phyloP scores from a whole-genome alignment of 2,888 invertebrate species.

The Nesidiocoris tenuis region DNA sequence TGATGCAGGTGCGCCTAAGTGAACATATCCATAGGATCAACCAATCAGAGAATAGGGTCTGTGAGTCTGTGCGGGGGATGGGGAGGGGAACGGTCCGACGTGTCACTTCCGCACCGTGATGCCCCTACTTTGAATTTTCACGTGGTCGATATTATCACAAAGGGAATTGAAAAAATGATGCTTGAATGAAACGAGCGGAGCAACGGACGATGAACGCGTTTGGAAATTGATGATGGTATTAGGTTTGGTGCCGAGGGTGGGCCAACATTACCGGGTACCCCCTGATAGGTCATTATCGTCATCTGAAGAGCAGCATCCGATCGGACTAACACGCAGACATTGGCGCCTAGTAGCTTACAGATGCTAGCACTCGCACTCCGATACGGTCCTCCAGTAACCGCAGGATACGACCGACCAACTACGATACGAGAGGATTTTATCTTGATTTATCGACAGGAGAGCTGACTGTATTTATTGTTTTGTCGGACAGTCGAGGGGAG shows the following conservation, averaged over 20 bases:
- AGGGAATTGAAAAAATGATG: background rate
- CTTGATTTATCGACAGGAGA: conserved; percentile 40
- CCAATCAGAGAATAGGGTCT: no score
- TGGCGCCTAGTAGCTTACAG: background rate
- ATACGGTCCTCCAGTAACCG: background rate
- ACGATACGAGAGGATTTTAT: background rate
- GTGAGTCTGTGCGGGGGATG: no score
- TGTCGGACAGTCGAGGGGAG: conserved; percentile 8
- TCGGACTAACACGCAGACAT: background rate
- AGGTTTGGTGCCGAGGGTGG: background rate
- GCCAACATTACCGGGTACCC: conserved; percentile 2
- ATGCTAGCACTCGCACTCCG: background rate
- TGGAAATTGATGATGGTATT: background rate
- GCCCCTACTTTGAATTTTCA: no score
- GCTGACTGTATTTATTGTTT: conserved; percentile 32
- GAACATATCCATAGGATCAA: no score
- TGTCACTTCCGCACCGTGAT: no score
- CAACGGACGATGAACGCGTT: background rate
- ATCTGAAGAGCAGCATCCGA: conserved; percentile 17
- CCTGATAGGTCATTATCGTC: conserved; percentile 37
- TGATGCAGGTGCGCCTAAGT: no score
- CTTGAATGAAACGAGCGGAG: background rate
- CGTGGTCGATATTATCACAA: background rate
- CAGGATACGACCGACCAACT: no score
- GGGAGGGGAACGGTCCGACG: no score